phyloP scores from a whole-genome alignment of 1,140 invertebrate genomes.

The Drosophila pandora region DNA sequence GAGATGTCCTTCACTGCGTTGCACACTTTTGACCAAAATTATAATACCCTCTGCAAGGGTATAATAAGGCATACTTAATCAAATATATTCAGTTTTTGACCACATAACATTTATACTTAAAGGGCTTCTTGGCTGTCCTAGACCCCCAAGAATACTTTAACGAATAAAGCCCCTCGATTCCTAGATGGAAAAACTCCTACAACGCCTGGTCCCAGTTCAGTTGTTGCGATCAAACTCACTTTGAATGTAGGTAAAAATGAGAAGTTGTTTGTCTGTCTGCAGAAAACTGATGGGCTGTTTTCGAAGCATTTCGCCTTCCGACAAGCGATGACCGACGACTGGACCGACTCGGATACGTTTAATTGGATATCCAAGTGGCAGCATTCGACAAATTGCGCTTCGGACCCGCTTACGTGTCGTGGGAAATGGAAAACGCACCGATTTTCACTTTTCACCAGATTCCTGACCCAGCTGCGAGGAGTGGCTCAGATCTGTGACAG shows the following conservation, averaged over 20 bases:
- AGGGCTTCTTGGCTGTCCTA: too few species aligned
- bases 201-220: neutral
- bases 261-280: neutral
- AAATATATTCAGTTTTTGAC: too few species aligned
- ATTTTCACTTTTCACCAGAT: constrained; percentile 31
- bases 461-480: neutral
- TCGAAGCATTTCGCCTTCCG: constrained; percentile 5
- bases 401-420: constrained; percentile 19
- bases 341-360: neutral
- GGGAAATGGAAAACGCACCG: constrained; percentile 18
- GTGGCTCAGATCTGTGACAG: constrained; percentile 12
- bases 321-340: neutral
- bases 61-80: too few species aligned
- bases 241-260: neutral
- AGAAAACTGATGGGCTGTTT: neutral
- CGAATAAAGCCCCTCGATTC: too few species aligned
- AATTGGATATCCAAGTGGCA: constrained; percentile 20
- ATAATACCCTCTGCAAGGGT: too few species aligned
- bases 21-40: too few species aligned
- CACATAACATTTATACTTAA: too few species aligned
- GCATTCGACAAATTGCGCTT: constrained; percentile 18
- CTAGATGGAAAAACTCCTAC: too few species aligned
- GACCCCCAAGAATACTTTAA: too few species aligned
- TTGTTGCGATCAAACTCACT: neutral
- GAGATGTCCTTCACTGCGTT: too few species aligned